phyloP scores from a whole-genome alignment of 2,888 invertebrate genomes.

The Troides aeacus region DNA sequence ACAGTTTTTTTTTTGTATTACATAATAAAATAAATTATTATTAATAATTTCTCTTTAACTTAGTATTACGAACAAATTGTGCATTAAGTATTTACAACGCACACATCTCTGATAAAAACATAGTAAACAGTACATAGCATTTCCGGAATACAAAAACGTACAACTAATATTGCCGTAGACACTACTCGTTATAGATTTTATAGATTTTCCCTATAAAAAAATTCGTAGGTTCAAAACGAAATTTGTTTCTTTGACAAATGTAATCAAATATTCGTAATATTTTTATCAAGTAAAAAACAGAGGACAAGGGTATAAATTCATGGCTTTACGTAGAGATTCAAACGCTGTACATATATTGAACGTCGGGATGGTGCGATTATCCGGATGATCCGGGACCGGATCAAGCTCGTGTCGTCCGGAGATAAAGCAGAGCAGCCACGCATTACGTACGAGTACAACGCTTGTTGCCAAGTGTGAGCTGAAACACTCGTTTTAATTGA shows the following conservation, averaged over 20 bases:
- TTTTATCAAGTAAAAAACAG: background rate
- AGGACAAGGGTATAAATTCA: constrained; percentile 14
- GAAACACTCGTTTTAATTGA: background rate
- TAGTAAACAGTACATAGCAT: background rate
- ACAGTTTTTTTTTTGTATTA: no score
- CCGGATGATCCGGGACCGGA: constrained; percentile 73
- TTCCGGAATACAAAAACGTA: no score
- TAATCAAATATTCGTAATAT: background rate
- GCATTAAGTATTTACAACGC: no score
- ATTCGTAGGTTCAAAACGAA: no score
- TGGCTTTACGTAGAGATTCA: constrained; percentile 9
- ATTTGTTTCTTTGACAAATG: background rate
- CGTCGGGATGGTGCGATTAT: constrained; percentile 61
- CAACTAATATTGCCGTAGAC: no score
- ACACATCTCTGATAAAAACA: background rate
- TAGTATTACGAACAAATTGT: no score
- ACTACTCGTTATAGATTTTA: no score
- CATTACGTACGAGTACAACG: constrained; percentile 39
- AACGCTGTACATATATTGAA: constrained; percentile 31
- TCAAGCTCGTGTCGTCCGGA: constrained; percentile 73
- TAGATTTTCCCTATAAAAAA: no score
- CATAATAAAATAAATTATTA: no score
- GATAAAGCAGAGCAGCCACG: constrained; percentile 66
- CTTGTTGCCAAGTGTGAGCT: constrained; percentile 28
- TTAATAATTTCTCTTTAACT: no score